phyloP scores from a whole-genome alignment of 2,888 invertebrate genomes.

The Drosophila subquinaria region DNA sequence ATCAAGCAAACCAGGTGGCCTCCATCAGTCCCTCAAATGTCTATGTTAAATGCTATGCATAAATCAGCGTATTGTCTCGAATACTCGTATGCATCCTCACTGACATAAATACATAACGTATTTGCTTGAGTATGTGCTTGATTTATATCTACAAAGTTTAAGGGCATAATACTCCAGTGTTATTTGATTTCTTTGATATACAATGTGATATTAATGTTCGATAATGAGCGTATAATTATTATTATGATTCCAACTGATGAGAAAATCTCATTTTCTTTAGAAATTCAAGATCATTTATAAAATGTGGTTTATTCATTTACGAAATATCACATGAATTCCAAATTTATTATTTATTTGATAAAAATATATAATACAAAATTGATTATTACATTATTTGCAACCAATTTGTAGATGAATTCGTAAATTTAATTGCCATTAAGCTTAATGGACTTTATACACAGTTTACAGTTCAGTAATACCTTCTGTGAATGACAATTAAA shows the following conservation, averaged over 20 bases:
- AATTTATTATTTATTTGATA: not conserved
- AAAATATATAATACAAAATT: not conserved
- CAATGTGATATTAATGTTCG: constrained; percentile 3
- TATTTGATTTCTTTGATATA: not conserved
- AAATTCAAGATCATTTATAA: constrained; percentile 8
- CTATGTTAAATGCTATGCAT: constrained; percentile 54
- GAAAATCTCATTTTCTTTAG: constrained; percentile 1
- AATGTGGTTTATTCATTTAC: not conserved
- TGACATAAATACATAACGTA: not conserved
- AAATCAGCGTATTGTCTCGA: constrained; percentile 51
- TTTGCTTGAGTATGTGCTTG: not conserved
- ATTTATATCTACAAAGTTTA: not conserved
- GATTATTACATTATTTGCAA: not conserved
- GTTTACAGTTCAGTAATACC: too few species aligned
- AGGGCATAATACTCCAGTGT: not conserved
- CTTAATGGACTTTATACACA: too few species aligned
- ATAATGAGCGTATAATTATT: constrained; percentile 4
- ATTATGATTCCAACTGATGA: not conserved
- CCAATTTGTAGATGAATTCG: not conserved
- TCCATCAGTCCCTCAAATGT: constrained; percentile 26
- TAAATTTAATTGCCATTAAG: not conserved
- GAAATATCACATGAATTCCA: not conserved
- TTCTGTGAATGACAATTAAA: too few species aligned
- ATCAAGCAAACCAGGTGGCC: constrained; percentile 56
- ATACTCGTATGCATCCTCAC: constrained; percentile 2